A percentile compares a stretch with the other conserved stretches of the same genome.
Evolutionary conservation across 2,113 vertebrate genomes (phyloP).

Genomic region (Todiramphus saurophagus): DNA sequence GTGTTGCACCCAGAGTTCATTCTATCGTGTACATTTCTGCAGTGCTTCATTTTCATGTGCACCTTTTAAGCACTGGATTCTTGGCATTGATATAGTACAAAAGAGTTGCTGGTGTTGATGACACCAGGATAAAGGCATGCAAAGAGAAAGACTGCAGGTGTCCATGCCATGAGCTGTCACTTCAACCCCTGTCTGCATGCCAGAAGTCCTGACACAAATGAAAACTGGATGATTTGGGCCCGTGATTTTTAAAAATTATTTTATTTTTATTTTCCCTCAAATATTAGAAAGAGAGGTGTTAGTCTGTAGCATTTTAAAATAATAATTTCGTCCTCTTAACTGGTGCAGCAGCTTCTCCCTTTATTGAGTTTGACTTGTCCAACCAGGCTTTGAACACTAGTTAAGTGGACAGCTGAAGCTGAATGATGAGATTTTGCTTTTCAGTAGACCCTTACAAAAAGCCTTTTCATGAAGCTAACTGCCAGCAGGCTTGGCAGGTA

Average conservation of each 20-base stretch:
- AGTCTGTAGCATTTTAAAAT: neutral
- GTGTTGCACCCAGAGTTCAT: neutral
- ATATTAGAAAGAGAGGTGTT: neutral
- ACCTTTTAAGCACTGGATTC: neutral
- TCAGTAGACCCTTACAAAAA: neutral
- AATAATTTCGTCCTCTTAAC: neutral
- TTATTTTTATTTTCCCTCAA: neutral
- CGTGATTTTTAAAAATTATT: too few species aligned
- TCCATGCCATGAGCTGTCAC: neutral
- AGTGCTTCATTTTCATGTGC: neutral
- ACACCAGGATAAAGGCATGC: neutral
- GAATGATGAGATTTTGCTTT: constrained; percentile 25
- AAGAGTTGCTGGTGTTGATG: neutral
- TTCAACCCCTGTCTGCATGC: neutral
- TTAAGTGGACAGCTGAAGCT: constrained; percentile 4
- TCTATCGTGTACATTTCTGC: neutral
- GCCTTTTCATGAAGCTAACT: neutral
- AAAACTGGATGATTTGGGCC: neutral
- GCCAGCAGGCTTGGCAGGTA: constrained; percentile 25
- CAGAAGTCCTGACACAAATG: neutral
- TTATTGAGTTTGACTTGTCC: neutral
- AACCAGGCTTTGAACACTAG: neutral
- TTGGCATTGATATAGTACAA: neutral
- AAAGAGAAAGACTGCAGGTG: neutral
- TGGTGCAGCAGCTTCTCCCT: neutral